These are phyloP conservation scores for Cyprinodon variegatus DNA, from an alignment of 2,113 vertebrate species.

Conservation along the genomic window DNA sequence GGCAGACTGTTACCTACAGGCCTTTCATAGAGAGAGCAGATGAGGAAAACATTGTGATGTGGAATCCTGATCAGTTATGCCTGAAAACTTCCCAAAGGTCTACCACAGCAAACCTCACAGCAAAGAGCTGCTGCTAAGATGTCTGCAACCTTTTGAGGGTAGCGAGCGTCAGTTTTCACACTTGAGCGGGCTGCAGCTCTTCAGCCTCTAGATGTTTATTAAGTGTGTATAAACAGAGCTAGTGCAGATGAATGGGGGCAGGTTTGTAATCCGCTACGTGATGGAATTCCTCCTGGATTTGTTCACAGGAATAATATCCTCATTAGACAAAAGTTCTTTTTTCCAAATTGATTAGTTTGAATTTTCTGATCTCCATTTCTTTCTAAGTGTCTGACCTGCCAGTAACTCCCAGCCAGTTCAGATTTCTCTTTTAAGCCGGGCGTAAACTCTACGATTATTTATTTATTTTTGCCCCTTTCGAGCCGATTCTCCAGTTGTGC, in stretches of 20 bases:
- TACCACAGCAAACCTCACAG: neutral
- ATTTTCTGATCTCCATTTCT: neutral
- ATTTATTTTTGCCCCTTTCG: neutral
- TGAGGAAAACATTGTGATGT: constrained; percentile 12
- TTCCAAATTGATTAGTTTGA: constrained; percentile 36
- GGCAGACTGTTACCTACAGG: constrained; percentile 6
- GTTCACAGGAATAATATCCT: constrained; percentile 57
- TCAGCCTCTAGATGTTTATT: constrained; percentile 22
- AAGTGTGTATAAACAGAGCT: constrained; percentile 18
- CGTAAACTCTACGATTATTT: no score
- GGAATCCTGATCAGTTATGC: constrained; percentile 6
- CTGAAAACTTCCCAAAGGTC: neutral
- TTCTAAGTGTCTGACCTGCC: no score
- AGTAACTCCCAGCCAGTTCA: no score
- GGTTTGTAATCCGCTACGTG: constrained; percentile 39
- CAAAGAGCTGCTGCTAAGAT: neutral
- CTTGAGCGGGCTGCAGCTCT: constrained; percentile 26
- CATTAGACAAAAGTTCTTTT: constrained; percentile 56
- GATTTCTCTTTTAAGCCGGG: no score
- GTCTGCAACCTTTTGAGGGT: constrained; percentile 27
- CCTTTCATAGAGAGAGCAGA: constrained; percentile 2
- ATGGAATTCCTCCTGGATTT: constrained; percentile 67
- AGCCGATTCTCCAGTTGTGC: no score
- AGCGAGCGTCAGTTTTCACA: constrained; percentile 34
- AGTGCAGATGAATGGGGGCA: constrained; percentile 55